Percentiles rank a stretch among this genome's conserved stretches.
Evolutionary conservation across 2,113 vertebrate species (phyloP).

Genomic region (Bothrops jararaca): DNA sequence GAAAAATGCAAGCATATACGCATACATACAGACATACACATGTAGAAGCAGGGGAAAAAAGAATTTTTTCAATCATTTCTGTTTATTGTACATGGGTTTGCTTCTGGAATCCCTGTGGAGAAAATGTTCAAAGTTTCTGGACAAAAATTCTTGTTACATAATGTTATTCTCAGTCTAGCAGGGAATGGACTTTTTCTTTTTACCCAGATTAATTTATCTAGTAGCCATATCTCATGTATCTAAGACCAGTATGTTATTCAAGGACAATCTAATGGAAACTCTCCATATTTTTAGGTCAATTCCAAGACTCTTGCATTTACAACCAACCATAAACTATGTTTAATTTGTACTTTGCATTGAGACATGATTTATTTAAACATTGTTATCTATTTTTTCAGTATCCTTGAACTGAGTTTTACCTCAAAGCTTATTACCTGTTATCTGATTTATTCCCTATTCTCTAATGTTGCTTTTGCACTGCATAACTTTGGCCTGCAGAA

Average conservation of each 20-base stretch:
- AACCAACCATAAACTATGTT: not conserved
- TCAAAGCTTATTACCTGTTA: not conserved
- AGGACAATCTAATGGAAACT: not conserved
- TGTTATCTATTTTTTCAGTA: not conserved
- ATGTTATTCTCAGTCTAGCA: not conserved
- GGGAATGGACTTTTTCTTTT: not conserved
- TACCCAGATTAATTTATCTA: not conserved
- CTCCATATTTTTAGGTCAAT: not conserved
- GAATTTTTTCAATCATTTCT: not conserved
- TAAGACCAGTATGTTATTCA: not conserved
- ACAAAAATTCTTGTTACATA: not conserved
- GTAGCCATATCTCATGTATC: not conserved
- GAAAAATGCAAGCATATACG: not conserved
- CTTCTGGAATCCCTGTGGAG: not conserved
- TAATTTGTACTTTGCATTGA: not conserved
- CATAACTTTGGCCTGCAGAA: not conserved
- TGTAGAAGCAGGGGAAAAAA: not conserved
- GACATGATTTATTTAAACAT: not conserved
- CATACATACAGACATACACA: too few relatives aligned
- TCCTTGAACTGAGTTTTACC: not conserved
- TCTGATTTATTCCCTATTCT: not conserved
- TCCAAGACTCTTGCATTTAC: not conserved
- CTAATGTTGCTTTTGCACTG: not conserved
- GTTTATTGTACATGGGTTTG: not conserved
- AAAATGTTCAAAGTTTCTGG: not conserved